phyloP scores from a whole-genome alignment of 53 echinoderm and acorn worm species.

The Hippasteria phrygiana region DNA sequence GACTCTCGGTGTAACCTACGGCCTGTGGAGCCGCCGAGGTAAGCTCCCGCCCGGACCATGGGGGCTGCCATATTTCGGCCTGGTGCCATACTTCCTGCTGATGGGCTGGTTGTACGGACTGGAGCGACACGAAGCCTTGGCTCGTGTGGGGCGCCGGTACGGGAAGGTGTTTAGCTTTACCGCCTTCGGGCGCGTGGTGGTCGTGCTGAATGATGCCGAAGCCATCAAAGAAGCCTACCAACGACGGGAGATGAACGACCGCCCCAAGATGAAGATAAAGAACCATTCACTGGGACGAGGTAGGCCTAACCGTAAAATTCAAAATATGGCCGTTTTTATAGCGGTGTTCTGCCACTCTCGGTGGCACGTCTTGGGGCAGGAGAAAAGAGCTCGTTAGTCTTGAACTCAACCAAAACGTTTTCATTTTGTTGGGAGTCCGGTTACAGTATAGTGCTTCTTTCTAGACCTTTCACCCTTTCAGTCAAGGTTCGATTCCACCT shows the following conservation, averaged over 20 bases:
- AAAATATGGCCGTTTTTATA: too few relatives aligned
- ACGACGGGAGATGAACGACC: slow-evolving; percentile 39
- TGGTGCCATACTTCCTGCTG: slow-evolving; percentile 46
- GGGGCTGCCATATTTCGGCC: slow-evolving; percentile 44
- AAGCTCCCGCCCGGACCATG: slow-evolving; percentile 55
- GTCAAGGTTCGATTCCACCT: too few relatives aligned
- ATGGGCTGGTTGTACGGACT: slow-evolving; percentile 8
- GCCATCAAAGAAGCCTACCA: slow-evolving; percentile 37
- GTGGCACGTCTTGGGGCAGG: too few relatives aligned
- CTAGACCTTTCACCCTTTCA: too few relatives aligned
- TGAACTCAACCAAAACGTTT: too few relatives aligned
- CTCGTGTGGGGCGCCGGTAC: slow-evolving; percentile 7
- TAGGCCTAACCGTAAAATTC: background rate
- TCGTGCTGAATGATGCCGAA: slow-evolving; percentile 38
- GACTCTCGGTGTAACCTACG: slow-evolving; percentile 13
- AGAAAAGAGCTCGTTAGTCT: too few relatives aligned
- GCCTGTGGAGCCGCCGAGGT: background rate
- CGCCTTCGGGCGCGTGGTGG: slow-evolving; percentile 36
- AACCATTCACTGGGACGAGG: slow-evolving; percentile 28
- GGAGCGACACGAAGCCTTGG: slow-evolving; percentile 31
- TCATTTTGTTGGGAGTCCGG: too few relatives aligned
- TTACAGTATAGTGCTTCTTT: too few relatives aligned
- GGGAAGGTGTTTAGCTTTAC: slow-evolving; percentile 58
- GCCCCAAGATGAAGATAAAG: slow-evolving; percentile 42
- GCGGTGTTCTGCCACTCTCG: too few relatives aligned